Evolutionary conservation across 2,888 invertebrate species (phyloP).

Genomic region (Plagodis pulveraria): DNA sequence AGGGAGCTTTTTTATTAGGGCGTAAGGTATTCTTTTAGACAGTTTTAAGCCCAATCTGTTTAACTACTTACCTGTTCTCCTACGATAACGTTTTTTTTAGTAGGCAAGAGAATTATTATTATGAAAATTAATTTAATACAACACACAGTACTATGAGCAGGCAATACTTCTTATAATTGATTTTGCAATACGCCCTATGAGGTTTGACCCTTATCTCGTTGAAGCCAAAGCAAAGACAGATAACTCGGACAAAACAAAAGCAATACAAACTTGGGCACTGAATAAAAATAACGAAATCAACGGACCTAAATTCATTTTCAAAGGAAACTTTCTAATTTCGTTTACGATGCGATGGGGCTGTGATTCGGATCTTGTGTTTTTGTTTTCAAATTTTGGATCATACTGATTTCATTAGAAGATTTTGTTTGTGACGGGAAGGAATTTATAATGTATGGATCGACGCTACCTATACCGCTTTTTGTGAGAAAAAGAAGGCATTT

Average conservation of each 20-base stretch:
- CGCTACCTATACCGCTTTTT: too few species aligned
- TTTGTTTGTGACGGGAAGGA: slow-evolving; percentile 5
- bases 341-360: slow-evolving; percentile 26
- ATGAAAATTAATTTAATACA: too few species aligned
- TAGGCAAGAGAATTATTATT: too few species aligned
- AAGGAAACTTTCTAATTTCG: slow-evolving; percentile 46
- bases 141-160: too few species aligned
- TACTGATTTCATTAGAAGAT: slow-evolving; percentile 19
- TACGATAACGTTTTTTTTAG: too few species aligned
- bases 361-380: slow-evolving; percentile 23
- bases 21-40: too few species aligned
- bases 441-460: too few species aligned
- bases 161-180: background rate
- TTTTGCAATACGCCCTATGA: background rate
- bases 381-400: slow-evolving; percentile 26
- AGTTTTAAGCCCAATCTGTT: too few species aligned
- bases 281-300: slow-evolving; percentile 73
- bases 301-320: slow-evolving; percentile 62
- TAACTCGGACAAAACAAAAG: slow-evolving; percentile 51
- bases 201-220: slow-evolving; percentile 19
- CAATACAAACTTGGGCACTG: slow-evolving; percentile 71
- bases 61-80: too few species aligned
- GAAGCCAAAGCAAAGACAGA: slow-evolving; percentile 46
- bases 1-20: too few species aligned
- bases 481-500: too few species aligned